Evolutionary conservation across 2,797 vertebrate genomes (phyloP), one percentile per base, ranked within the genome.

Genomic region (Cygnus olor): DNA sequence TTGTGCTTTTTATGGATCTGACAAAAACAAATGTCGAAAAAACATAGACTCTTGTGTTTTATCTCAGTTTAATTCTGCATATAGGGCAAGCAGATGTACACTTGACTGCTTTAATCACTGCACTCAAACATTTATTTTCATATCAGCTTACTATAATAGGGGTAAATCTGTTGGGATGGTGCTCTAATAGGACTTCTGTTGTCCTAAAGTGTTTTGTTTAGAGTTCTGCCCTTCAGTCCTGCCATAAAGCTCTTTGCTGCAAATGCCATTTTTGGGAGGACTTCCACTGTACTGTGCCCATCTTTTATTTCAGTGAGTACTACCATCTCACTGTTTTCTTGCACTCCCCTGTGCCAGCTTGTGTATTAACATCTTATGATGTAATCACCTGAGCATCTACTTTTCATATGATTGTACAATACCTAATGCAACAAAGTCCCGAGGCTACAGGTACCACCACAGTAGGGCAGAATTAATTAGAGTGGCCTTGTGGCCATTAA

Each of bases 401-500:
- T 89, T 90, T 92, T 77, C 56, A 45, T 80, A 45, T 89, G 85
- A 58, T 69, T 77, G 27, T 6, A 32, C 53, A 80, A 20, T 44
- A 90, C 27, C 34, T 58, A 78, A 69, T 0, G 1, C 45, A 86
- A 64, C 60, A 63, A 85, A 56, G 27, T 81, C 65, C 58, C 1
- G 6, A 88, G 89, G 80, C 63, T 81, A 79, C 36, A 73, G 38
- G 30, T 57, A 81, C 10, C 93, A 47, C 34, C 30, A 42, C 34
- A 51, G 63, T 36, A 80, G 66, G 88, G 73, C 80, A 87, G 86
- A 95, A 84, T 44, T 90, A 89, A 93, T 85, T 83, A 77, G 57
- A 80, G 38, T 74, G 82, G 66, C 74, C 60, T 15, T 30, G 57
- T 49, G 61, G 56, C 80, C 17, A 9, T 60, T 34, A 79, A 73